A percentile compares a stretch with the other conserved stretches of the same genome.
Conservation (phyloP, 2,888 invertebrate genomes). For the Zhengitettix transpicula region DNA sequence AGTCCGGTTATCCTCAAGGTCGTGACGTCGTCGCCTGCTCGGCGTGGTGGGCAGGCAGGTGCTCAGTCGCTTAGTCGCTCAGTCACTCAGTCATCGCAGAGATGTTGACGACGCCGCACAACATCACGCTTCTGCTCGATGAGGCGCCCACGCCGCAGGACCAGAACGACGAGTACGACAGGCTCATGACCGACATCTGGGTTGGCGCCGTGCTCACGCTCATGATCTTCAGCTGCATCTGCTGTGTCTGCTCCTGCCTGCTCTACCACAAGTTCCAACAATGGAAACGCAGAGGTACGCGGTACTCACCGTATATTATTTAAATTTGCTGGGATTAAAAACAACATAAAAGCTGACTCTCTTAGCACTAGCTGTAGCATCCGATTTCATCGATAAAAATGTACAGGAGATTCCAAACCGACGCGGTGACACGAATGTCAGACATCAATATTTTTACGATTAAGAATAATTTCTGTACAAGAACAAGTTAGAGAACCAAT, state of each 20-base stretch:
- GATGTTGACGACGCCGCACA: background rate
- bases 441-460: too few species aligned
- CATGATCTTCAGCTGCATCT: conserved; percentile 41
- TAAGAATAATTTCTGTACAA: too few species aligned
- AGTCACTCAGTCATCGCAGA: background rate
- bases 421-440: too few species aligned
- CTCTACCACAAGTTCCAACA: conserved; percentile 45
- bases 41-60: background rate
- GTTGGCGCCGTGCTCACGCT: conserved; percentile 41
- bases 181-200: conserved; percentile 43
- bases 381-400: too few species aligned
- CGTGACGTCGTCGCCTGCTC: background rate
- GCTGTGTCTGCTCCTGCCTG: conserved; percentile 44
- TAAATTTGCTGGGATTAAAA: too few species aligned
- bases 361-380: too few species aligned
- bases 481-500: too few species aligned
- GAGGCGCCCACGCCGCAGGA: conserved; percentile 1
- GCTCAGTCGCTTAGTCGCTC: background rate
- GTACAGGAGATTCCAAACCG: too few species aligned
- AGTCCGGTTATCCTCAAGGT: background rate
- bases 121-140: background rate
- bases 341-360: too few species aligned
- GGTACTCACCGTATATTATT: too few species aligned
- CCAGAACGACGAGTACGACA: conserved; percentile 32
- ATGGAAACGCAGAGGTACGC: conserved; percentile 44